A percentile compares a stretch with the other conserved stretches of the same genome.
phyloP scores from a whole-genome alignment of 2,113 vertebrate genomes.

The Cynocephalus volans region DNA sequence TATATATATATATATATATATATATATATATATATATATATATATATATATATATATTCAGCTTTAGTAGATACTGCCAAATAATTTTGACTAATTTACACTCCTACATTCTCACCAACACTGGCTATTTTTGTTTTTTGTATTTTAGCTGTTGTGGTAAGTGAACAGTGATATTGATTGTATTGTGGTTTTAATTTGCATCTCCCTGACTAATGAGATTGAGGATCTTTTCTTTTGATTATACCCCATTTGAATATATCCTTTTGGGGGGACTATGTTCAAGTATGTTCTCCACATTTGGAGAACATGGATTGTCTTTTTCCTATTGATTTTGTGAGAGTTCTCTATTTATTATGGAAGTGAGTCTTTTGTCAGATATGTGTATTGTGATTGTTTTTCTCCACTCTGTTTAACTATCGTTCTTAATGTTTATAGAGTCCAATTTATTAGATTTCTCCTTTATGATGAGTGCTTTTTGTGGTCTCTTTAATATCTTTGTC shows the following conservation, averaged over 20 bases:
- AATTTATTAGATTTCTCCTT: background rate
- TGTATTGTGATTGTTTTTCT: background rate
- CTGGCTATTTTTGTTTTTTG: background rate
- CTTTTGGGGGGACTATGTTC: background rate
- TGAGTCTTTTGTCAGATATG: background rate
- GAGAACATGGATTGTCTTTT: background rate
- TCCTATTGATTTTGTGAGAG: background rate
- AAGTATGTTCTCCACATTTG: background rate
- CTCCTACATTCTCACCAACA: background rate
- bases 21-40: background rate
- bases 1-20: background rate
- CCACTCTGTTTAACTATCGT: background rate
- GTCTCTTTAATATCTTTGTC: background rate
- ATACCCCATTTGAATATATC: background rate
- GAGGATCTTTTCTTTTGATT: background rate
- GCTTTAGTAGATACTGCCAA: background rate
- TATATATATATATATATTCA: background rate
- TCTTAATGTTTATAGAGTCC: background rate
- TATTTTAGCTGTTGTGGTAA: background rate
- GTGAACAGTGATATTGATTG: background rate
- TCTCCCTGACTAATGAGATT: conserved; percentile 2
- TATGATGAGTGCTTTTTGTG: background rate
- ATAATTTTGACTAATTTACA: background rate
- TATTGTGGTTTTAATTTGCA: conserved; percentile 33
- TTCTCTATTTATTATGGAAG: background rate